Percentiles rank a stretch among this genome's conserved stretches.
Conservation (phyloP, 2,797 vertebrate genomes). For the Crax fasciolata region DNA sequence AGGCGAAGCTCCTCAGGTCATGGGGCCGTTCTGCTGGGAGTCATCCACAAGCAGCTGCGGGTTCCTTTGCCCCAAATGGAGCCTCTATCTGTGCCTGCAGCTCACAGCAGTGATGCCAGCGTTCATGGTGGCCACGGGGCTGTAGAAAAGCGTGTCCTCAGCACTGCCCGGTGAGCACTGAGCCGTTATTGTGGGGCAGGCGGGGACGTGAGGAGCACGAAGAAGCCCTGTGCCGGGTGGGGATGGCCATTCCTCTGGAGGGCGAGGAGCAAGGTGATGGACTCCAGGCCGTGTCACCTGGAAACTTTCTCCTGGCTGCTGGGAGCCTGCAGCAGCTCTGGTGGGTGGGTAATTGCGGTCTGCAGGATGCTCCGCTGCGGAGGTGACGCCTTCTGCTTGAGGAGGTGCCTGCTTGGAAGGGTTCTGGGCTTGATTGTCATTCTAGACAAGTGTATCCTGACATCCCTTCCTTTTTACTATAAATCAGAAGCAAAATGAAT, state of each 20-base stretch:
- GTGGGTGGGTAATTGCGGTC: conserved; percentile 53
- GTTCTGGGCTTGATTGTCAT: conserved; percentile 75
- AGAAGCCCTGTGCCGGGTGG: not conserved
- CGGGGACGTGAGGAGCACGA: not conserved
- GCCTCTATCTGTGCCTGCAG: not conserved
- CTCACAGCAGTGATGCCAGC: not conserved
- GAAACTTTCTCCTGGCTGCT: conserved; percentile 36
- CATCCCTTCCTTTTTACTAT: conserved; percentile 74
- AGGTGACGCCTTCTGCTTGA: conserved; percentile 61
- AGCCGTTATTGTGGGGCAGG: not conserved
- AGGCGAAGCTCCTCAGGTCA: not conserved
- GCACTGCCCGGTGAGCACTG: not conserved
- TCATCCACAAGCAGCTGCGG: not conserved
- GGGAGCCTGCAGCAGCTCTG: not conserved
- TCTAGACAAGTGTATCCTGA: conserved; percentile 77
- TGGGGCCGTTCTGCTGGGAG: not conserved
- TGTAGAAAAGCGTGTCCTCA: not conserved
- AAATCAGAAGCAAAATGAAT: conserved; percentile 82
- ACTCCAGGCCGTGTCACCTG: not conserved
- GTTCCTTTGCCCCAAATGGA: not conserved
- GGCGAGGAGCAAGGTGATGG: not conserved
- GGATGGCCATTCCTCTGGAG: not conserved
- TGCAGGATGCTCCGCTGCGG: not conserved
- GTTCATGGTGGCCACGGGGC: not conserved
- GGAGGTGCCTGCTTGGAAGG: conserved; percentile 16